These are phyloP conservation scores for Pseudoatta argentina DNA, from an alignment of 1,140 invertebrate genomes.

Conservation along the genomic window DNA sequence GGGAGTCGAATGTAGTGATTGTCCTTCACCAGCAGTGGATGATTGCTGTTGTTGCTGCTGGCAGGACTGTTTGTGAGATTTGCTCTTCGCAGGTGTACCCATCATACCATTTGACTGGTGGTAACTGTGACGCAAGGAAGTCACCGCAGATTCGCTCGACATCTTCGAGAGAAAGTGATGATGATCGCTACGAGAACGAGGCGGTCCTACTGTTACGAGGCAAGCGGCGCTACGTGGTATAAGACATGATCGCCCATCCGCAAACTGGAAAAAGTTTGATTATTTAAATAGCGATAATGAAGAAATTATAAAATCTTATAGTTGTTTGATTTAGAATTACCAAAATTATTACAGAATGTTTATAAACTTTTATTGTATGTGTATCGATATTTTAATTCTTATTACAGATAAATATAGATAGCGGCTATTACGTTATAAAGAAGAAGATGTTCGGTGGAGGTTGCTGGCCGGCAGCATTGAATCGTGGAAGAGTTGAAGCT, in stretches of 20 bases:
- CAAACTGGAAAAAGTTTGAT: constrained; percentile 76
- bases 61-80: constrained; percentile 77
- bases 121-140: constrained; percentile 82
- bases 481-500: constrained; percentile 81
- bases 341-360: constrained; percentile 16
- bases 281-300: background rate
- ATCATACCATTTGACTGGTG: constrained; percentile 85
- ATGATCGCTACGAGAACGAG: constrained; percentile 89
- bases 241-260: constrained; percentile 83
- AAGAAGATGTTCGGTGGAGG: constrained; percentile 84
- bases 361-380: background rate
- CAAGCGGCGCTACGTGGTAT: constrained; percentile 88
- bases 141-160: constrained; percentile 85
- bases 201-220: constrained; percentile 89
- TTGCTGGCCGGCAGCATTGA: constrained; percentile 83
- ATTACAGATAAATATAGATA: constrained; percentile 1
- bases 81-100: constrained; percentile 76
- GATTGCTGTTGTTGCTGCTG: constrained; percentile 77
- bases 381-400: background rate
- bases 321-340: background rate
- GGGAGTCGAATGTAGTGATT: constrained; percentile 75
- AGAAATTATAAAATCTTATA: background rate
- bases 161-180: constrained; percentile 89
- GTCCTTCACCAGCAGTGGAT: constrained; percentile 73
- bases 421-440: constrained; percentile 83